These are phyloP conservation scores for Ennomos fuscantarius DNA, from an alignment of 2,888 invertebrate species.

Conservation along the genomic window DNA sequence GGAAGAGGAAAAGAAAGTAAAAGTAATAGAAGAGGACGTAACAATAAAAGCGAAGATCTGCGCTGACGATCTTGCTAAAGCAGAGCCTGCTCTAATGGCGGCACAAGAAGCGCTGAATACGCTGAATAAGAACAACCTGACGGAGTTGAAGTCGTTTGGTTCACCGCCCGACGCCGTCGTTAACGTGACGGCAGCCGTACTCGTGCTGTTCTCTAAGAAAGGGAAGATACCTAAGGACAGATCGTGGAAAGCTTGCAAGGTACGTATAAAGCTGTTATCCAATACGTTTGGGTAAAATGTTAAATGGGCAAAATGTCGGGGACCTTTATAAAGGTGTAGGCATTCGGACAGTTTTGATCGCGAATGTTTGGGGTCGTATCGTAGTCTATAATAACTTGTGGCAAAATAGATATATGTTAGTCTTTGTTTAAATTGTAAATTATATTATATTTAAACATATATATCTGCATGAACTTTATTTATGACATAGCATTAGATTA, in stretches of 20 bases:
- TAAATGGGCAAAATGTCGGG: no score
- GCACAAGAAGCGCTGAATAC: slow-evolving; percentile 97
- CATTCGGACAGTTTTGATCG: no score
- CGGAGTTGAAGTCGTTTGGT: slow-evolving; percentile 97
- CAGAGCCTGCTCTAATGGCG: slow-evolving; percentile 95
- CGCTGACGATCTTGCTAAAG: slow-evolving; percentile 94
- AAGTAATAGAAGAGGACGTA: slow-evolving; percentile 95
- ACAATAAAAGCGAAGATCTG: slow-evolving; percentile 93
- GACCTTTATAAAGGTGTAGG: no score
- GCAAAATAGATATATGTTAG: no score
- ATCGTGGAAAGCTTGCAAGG: slow-evolving; percentile 96
- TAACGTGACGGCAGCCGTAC: slow-evolving; percentile 93
- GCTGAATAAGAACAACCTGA: slow-evolving; percentile 96
- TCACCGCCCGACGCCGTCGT: slow-evolving; percentile 95
- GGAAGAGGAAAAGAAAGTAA: slow-evolving; percentile 96
- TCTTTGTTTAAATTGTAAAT: no score
- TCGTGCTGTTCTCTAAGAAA: slow-evolving; percentile 92
- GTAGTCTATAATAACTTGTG: no score
- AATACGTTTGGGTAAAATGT: neutral
- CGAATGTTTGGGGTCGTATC: no score
- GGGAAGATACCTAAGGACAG: slow-evolving; percentile 96
- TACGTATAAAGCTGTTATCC: slow-evolving; percentile 38
- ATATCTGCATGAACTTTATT: no score
- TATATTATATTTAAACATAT: no score
- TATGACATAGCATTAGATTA: no score